A percentile compares a stretch with the other conserved stretches of the same genome.
These are phyloP conservation scores for Pollachius pollachius DNA, from an alignment of 2,113 vertebrate genomes.

Conservation along the genomic window DNA sequence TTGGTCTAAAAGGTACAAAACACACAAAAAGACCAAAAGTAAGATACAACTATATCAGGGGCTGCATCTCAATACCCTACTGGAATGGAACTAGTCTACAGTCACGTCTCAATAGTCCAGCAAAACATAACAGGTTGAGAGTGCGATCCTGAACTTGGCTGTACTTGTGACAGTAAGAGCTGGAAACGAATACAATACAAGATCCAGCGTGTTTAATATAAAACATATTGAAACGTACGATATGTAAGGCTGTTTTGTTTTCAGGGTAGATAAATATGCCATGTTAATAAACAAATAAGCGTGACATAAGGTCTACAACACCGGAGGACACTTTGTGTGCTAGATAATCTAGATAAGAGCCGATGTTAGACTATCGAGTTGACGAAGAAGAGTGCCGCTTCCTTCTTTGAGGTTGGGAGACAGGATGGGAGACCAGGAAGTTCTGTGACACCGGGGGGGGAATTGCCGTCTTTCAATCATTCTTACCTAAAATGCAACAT, in stretches of 20 bases:
- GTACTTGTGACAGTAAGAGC: too few relatives aligned
- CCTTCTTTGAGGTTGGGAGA: background rate
- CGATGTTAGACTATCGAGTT: background rate
- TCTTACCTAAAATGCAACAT: too few relatives aligned
- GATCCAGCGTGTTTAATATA: too few relatives aligned
- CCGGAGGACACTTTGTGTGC: background rate
- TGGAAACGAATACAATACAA: too few relatives aligned
- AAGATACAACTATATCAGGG: too few relatives aligned
- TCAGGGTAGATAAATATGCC: background rate
- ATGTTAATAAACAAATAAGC: background rate
- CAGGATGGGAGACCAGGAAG: too few relatives aligned
- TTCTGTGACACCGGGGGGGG: too few relatives aligned
- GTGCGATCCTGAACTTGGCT: too few relatives aligned
- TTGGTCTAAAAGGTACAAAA: constrained; percentile 55
- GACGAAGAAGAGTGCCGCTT: background rate
- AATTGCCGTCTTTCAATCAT: too few relatives aligned
- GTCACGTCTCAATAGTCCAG: background rate
- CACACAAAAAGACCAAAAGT: constrained; percentile 1
- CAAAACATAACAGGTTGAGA: too few relatives aligned
- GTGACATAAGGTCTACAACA: background rate
- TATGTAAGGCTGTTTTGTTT: background rate
- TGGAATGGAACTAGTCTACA: background rate
- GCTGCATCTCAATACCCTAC: background rate
- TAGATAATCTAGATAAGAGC: background rate
- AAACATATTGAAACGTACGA: too few relatives aligned